phyloP scores from a whole-genome alignment of 2,888 invertebrate genomes.

The Eurytoma californica region DNA sequence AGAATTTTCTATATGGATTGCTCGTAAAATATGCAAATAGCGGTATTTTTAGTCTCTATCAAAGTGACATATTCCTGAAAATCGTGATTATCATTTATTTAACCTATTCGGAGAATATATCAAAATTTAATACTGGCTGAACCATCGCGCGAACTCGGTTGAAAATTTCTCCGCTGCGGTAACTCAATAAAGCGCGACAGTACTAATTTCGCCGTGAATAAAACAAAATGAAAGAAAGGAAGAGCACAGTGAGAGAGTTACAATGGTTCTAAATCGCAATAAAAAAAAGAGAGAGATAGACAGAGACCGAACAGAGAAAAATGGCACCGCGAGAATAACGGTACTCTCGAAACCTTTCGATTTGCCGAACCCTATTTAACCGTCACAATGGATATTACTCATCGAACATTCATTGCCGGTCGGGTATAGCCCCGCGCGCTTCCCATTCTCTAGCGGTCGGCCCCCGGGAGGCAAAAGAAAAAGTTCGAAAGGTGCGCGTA shows the following conservation, averaged over 20 bases:
- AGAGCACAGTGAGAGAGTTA: not conserved
- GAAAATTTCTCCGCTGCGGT: too few relatives aligned
- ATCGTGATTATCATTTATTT: too few relatives aligned
- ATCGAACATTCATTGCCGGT: conserved; percentile 48
- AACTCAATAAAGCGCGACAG: too few relatives aligned
- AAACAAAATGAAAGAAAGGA: too few relatives aligned
- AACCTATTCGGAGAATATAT: too few relatives aligned
- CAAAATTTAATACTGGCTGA: too few relatives aligned
- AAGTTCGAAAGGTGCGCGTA: conserved; percentile 17
- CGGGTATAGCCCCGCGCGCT: not conserved
- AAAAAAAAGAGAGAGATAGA: not conserved
- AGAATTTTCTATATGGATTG: too few relatives aligned
- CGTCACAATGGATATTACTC: conserved; percentile 51
- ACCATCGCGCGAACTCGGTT: too few relatives aligned
- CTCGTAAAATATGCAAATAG: too few relatives aligned
- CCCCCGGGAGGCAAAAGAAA: not conserved
- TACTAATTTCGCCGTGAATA: too few relatives aligned
- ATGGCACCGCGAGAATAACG: not conserved
- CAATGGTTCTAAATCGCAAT: not conserved
- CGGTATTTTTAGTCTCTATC: too few relatives aligned
- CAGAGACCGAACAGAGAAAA: not conserved
- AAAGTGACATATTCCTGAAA: too few relatives aligned
- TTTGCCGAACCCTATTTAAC: conserved; percentile 40
- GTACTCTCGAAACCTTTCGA: conserved; percentile 41
- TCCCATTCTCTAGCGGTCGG: conserved; percentile 35